phyloP scores from a whole-genome alignment of 2,113 vertebrate species.

The Peromyscus polionotus region DNA sequence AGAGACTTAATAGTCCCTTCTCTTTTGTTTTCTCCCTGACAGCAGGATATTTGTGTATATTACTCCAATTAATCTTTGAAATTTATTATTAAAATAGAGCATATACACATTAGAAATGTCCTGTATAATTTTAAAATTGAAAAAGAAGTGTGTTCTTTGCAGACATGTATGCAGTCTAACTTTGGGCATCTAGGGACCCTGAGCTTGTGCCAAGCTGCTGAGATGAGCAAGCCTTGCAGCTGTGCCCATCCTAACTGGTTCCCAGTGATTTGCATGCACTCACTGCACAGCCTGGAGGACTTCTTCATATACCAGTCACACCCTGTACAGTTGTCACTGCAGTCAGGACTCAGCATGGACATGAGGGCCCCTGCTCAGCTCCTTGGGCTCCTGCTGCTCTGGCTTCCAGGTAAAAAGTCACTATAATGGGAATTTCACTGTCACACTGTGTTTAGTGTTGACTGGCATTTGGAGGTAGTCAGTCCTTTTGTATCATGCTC shows the following conservation, averaged over 20 bases:
- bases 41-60: neutral
- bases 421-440: neutral
- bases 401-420: neutral
- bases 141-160: too few relatives aligned
- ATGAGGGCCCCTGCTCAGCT: neutral
- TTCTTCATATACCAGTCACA: too few relatives aligned
- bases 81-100: neutral
- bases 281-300: too few relatives aligned
- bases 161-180: neutral
- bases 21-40: neutral
- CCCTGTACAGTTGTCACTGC: too few relatives aligned
- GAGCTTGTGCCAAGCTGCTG: too few relatives aligned
- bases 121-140: neutral
- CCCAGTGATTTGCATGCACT: too few relatives aligned
- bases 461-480: neutral
- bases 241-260: too few relatives aligned
- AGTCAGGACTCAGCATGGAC: too few relatives aligned
- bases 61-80: neutral
- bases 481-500: neutral
- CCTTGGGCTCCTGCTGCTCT: neutral
- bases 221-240: too few relatives aligned
- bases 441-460: neutral
- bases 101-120: neutral
- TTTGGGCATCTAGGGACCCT: too few relatives aligned
- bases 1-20: neutral